Evolutionary conservation across 2,113 vertebrate genomes (phyloP).

Genomic region (Rana temporaria): DNA sequence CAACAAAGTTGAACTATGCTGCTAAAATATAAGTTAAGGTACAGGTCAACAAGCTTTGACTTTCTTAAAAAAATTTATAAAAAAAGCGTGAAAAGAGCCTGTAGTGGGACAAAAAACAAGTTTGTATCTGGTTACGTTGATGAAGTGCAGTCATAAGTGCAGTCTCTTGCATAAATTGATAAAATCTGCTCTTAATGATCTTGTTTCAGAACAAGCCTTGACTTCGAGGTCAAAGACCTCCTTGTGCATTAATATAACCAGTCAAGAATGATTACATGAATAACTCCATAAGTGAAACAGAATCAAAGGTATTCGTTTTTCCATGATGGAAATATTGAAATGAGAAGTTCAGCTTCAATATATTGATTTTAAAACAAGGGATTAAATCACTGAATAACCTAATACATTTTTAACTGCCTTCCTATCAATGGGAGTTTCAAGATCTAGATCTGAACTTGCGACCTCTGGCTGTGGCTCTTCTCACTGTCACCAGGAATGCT

Average conservation of each 20-base stretch:
- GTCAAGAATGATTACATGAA: not conserved
- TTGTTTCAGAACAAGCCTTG: slow-evolving; percentile 7
- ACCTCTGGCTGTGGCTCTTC: too few species aligned
- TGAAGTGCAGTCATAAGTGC: not conserved
- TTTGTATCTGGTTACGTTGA: not conserved
- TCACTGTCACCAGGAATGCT: too few species aligned
- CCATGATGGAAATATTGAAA: too few species aligned
- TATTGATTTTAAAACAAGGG: too few species aligned
- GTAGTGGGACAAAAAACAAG: not conserved
- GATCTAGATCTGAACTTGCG: too few species aligned
- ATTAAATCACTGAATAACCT: too few species aligned
- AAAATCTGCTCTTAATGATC: not conserved
- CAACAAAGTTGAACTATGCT: not conserved
- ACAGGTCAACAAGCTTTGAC: not conserved
- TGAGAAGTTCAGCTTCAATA: too few species aligned
- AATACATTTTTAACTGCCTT: too few species aligned
- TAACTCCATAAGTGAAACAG: too few species aligned
- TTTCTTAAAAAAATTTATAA: not conserved
- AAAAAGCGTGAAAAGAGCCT: not conserved
- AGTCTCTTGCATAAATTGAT: not conserved
- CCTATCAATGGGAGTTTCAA: too few species aligned
- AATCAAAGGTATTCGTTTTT: too few species aligned
- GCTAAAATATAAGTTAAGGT: not conserved
- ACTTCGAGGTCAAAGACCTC: not conserved
- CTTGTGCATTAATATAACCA: not conserved